Evolutionary conservation across 2,888 invertebrate genomes (phyloP).

Genomic region (Marronus borbonicus): DNA sequence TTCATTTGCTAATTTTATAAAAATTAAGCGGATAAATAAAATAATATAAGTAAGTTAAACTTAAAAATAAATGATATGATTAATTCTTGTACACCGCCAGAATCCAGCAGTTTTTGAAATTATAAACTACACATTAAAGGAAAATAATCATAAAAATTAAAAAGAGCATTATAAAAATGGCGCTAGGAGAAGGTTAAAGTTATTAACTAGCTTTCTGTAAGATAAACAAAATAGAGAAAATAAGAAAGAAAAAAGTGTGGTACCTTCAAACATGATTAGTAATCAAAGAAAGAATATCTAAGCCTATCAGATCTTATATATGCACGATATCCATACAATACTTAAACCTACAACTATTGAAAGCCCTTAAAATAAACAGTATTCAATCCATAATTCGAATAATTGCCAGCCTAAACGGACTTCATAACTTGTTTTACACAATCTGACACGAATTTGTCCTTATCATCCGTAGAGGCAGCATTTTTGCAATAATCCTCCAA

Average conservation of each 20-base stretch:
- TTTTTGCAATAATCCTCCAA: slow-evolving; percentile 70
- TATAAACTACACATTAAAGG: slow-evolving; percentile 2
- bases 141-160: slow-evolving; percentile 13
- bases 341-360: slow-evolving; percentile 28
- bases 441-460: slow-evolving; percentile 76
- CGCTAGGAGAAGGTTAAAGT: slow-evolving; percentile 49
- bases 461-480: slow-evolving; percentile 62
- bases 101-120: slow-evolving; percentile 56
- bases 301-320: slow-evolving; percentile 19
- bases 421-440: slow-evolving; percentile 76
- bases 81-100: slow-evolving; percentile 66
- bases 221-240: background rate
- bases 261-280: background rate
- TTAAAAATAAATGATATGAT: slow-evolving; percentile 66
- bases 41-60: slow-evolving; percentile 43
- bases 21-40: slow-evolving; percentile 45
- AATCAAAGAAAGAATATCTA: slow-evolving; percentile 14
- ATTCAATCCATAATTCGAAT: too few species aligned
- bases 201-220: background rate
- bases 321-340: slow-evolving; percentile 6
- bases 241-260: slow-evolving; percentile 8
- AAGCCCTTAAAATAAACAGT: background rate
- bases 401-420: slow-evolving; percentile 39
- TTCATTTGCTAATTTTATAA: slow-evolving; percentile 55
- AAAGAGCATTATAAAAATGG: slow-evolving; percentile 53